Base-by-base conservation (phyloP, 37 sponge, comb jelly and placozoan genomes). In the Oopsacas minuta region DNA sequence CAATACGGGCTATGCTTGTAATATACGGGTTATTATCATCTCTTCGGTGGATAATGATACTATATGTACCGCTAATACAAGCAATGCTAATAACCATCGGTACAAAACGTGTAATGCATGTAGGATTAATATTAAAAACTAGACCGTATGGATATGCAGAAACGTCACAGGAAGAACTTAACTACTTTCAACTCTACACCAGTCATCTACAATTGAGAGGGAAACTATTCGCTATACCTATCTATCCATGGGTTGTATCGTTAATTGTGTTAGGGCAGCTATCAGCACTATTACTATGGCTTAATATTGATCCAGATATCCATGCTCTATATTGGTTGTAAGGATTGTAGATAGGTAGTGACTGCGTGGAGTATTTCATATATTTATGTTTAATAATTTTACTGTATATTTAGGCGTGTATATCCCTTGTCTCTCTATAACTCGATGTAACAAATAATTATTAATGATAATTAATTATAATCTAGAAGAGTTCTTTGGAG, bases 61-160 rank as follows among this genome's bases (percentile, higher is more conserved):
- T 61, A 3, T 61, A 61, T 12, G 75, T 61, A 5, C 75, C 75
- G 1, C 7, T 61, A 25, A 12, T 61, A 10, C 75, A 61, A 61
- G 75, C 75, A 61, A 61, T 61, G 75, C 75, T 61, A 20, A 61
- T 61, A 25, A 61, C 75, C 7, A 61, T 61, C 1, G 28, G 22
- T 61, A n/a, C 28, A n/a, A 61, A 61, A n/a, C 75, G 75, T 12
- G 28, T 61, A 32, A n/a, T 12, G 75, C 20, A 61, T 25, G 75
- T 61, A 5, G 75, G 75, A 3, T 34, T 61, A 5, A 32, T 61
- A 7, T 34, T 61, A 25, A 61, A 61, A 61, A 61, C 75, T 5
- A 61, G 75, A n/a, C 75, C 75, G 30, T 61, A 32, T 61, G 75
- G 75, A 61, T 61, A 61, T 61, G 75, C 75, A 61, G 75, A 61